Conservation (phyloP, 2,888 invertebrate genomes). For the Melieria omissa region DNA sequence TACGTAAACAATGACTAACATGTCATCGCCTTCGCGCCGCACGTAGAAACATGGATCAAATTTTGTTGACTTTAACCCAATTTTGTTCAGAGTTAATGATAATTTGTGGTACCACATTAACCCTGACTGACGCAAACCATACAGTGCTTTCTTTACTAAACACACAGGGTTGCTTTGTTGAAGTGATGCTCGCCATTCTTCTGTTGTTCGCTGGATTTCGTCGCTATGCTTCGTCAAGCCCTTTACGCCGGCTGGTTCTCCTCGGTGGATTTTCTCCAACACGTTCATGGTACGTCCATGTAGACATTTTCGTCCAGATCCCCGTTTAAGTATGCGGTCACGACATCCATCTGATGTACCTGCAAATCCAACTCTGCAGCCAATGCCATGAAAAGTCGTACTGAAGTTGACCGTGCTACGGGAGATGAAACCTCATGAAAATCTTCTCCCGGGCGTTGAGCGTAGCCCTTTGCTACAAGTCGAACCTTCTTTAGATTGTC, state of each 20-base stretch:
- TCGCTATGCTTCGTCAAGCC: slow-evolving; percentile 11
- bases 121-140: slow-evolving; percentile 39
- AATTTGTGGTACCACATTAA: slow-evolving; percentile 36
- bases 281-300: slow-evolving; percentile 19
- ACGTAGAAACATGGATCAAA: slow-evolving; percentile 39
- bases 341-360: slow-evolving; percentile 23
- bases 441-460: slow-evolving; percentile 23
- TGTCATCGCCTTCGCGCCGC: slow-evolving; percentile 14
- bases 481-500: slow-evolving; percentile 26
- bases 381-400: slow-evolving; percentile 35
- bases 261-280: slow-evolving; percentile 15
- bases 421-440: slow-evolving; percentile 25
- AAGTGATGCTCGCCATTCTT: slow-evolving; percentile 14
- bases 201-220: slow-evolving; percentile 10
- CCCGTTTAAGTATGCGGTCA: slow-evolving; percentile 34
- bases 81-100: slow-evolving; percentile 13
- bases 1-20: slow-evolving; percentile 15
- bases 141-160: slow-evolving; percentile 33
- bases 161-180: slow-evolving; percentile 33
- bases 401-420: slow-evolving; percentile 31
- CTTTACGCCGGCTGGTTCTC: slow-evolving; percentile 12
- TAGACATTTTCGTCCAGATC: slow-evolving; percentile 33
- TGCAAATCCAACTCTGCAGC: slow-evolving; percentile 14
- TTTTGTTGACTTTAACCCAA: slow-evolving; percentile 27
- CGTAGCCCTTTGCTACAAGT: slow-evolving; percentile 31